These are phyloP conservation scores for Ametastegia equiseti DNA, from an alignment of 2,888 invertebrate species.

Conservation along the genomic window DNA sequence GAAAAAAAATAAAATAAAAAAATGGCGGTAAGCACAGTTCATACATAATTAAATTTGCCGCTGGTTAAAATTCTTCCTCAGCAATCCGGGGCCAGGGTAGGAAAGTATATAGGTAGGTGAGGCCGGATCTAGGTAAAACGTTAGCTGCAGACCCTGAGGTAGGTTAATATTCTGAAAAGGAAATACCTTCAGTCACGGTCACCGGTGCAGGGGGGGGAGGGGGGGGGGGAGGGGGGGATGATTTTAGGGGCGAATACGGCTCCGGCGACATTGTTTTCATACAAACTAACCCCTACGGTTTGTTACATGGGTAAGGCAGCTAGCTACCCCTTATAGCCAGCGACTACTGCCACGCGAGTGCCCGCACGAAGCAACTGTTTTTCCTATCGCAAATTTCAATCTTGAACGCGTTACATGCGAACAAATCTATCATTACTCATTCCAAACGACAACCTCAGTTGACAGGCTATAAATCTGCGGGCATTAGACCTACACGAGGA, in stretches of 20 bases:
- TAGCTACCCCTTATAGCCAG: not conserved
- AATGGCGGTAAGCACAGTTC: constrained; percentile 33
- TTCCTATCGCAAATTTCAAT: constrained; percentile 59
- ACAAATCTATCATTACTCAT: constrained; percentile 67
- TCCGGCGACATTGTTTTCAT: constrained; percentile 56
- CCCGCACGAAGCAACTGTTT: constrained; percentile 54
- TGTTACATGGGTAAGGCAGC: not conserved
- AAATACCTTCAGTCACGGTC: constrained; percentile 44
- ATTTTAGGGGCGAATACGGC: constrained; percentile 52
- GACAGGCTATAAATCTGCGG: constrained; percentile 64
- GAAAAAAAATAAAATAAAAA: not conserved
- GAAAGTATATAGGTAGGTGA: constrained; percentile 20
- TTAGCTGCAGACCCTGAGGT: not conserved
- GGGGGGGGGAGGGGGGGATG: too few relatives aligned
- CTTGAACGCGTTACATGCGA: constrained; percentile 59
- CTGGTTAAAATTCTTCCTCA: constrained; percentile 46
- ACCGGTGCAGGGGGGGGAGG: too few relatives aligned
- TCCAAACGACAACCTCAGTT: constrained; percentile 62
- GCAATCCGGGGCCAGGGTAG: constrained; percentile 8
- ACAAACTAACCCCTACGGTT: constrained; percentile 57
- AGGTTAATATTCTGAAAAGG: constrained; percentile 43
- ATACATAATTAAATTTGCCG: constrained; percentile 46
- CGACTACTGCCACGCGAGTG: not conserved
- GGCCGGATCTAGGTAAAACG: constrained; percentile 21
- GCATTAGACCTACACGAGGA: constrained; percentile 27